phyloP scores from a whole-genome alignment of 1,140 invertebrate genomes.

The Uloborus diversus region DNA sequence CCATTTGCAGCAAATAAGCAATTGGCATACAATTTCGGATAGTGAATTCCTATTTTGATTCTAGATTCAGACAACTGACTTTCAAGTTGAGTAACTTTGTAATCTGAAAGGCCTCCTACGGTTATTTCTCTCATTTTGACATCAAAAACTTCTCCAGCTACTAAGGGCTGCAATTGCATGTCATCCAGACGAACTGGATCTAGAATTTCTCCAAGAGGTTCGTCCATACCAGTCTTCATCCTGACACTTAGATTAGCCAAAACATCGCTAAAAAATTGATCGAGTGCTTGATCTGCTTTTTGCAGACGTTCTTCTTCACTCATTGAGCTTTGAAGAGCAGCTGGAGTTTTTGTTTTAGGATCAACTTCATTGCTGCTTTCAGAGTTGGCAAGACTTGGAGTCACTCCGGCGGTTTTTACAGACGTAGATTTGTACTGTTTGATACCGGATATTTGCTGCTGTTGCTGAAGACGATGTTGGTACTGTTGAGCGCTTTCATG shows the following conservation, averaged over 20 bases:
- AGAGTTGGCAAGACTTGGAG: background rate
- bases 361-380: slow-evolving; percentile 19
- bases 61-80: slow-evolving; percentile 57
- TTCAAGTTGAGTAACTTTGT: slow-evolving; percentile 51
- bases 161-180: slow-evolving; percentile 56
- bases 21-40: slow-evolving; percentile 55
- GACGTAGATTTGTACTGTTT: slow-evolving; percentile 36
- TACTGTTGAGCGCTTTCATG: background rate
- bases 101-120: slow-evolving; percentile 55
- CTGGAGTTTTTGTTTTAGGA: background rate
- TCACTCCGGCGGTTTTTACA: slow-evolving; percentile 4
- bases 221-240: slow-evolving; percentile 45
- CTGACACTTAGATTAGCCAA: slow-evolving; percentile 27
- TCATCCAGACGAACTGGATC: slow-evolving; percentile 57
- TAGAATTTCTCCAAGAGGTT: slow-evolving; percentile 25
- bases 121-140: slow-evolving; percentile 55
- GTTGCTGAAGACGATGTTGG: background rate
- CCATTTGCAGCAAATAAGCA: slow-evolving; percentile 58
- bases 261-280: slow-evolving; percentile 20
- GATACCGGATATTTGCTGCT: background rate
- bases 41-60: slow-evolving; percentile 56
- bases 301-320: slow-evolving; percentile 36
- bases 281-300: slow-evolving; percentile 30
- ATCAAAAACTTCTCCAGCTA: slow-evolving; percentile 58
- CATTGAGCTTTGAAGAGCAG: background rate